Percentiles rank a stretch among this genome's conserved stretches.
Evolutionary conservation across 1,140 invertebrate species (phyloP).

Genomic region (Drosophila novamexicana): DNA sequence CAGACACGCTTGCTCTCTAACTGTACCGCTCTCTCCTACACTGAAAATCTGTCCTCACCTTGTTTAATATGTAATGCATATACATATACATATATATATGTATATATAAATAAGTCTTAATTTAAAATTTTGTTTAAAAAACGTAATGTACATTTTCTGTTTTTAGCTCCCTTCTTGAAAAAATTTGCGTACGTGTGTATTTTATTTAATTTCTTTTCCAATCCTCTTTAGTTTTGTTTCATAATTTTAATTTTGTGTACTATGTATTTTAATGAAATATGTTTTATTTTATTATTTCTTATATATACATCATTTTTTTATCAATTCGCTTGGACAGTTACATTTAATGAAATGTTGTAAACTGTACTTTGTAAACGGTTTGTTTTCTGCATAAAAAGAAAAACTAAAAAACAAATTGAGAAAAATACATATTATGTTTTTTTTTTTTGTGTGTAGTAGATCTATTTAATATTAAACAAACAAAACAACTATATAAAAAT

Average conservation of each 20-base stretch:
- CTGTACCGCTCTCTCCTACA: conserved; percentile 34
- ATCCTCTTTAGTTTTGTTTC: conserved; percentile 60
- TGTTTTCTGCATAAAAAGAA: conserved; percentile 39
- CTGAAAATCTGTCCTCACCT: conserved; percentile 41
- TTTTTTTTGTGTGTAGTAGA: conserved; percentile 63
- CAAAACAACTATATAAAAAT: conserved; percentile 58
- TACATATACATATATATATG: conserved; percentile 52
- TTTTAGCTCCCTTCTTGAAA: conserved; percentile 42
- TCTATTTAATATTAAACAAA: conserved; percentile 67
- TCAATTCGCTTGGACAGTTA: conserved; percentile 38
- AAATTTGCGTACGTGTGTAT: conserved; percentile 52
- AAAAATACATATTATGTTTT: conserved; percentile 38
- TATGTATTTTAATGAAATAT: conserved; percentile 32
- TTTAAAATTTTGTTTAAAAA: conserved; percentile 57
- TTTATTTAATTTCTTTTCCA: conserved; percentile 49
- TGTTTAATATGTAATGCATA: conserved; percentile 61
- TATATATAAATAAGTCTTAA: conserved; percentile 67
- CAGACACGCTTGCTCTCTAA: conserved; percentile 19
- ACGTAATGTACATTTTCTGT: conserved; percentile 61
- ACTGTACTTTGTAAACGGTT: conserved; percentile 50
- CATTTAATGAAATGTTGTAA: conserved; percentile 47
- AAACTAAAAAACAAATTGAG: conserved; percentile 19
- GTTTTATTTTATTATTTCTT: conserved; percentile 39
- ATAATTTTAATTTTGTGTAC: conserved; percentile 58
- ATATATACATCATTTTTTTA: conserved; percentile 28